Evolutionary conservation across 2,113 vertebrate genomes (phyloP).

Genomic region (Neoarius graeffei): DNA sequence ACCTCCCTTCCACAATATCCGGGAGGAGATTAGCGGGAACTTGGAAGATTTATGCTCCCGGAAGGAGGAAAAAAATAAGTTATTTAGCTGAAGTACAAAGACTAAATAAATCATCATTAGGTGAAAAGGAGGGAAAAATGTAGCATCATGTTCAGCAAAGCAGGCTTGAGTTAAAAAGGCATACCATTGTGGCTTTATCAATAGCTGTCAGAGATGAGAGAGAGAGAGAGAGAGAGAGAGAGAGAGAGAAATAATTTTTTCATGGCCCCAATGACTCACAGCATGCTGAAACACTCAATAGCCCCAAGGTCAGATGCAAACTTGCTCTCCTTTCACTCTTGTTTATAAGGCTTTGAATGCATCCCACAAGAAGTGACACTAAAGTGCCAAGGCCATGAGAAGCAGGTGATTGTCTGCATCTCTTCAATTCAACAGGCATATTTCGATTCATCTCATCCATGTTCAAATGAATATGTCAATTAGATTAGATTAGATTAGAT

Average conservation of each 20-base stretch:
- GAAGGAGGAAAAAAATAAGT: constrained; percentile 46
- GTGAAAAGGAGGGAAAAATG: constrained; percentile 28
- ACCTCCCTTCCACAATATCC: constrained; percentile 64
- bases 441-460: constrained; percentile 25
- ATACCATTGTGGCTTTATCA: constrained; percentile 17
- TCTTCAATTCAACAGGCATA: constrained; percentile 28
- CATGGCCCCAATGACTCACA: constrained; percentile 33
- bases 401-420: constrained; percentile 44
- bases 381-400: constrained; percentile 30
- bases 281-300: constrained; percentile 36
- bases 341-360: constrained; percentile 42
- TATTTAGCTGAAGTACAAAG: constrained; percentile 64
- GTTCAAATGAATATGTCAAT: constrained; percentile 3
- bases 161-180: constrained; percentile 19
- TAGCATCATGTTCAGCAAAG: constrained; percentile 33
- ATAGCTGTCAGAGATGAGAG: constrained; percentile 17
- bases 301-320: constrained; percentile 47
- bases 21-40: constrained; percentile 62
- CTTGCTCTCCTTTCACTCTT: constrained; percentile 45
- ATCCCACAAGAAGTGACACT: constrained; percentile 40
- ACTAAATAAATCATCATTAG: constrained; percentile 61
- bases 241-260: constrained; percentile 10
- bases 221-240: constrained; percentile 15
- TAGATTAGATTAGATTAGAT: too few species aligned
- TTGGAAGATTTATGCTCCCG: constrained; percentile 61